phyloP scores from a whole-genome alignment of 2,888 invertebrate genomes.

The Mantis religiosa region DNA sequence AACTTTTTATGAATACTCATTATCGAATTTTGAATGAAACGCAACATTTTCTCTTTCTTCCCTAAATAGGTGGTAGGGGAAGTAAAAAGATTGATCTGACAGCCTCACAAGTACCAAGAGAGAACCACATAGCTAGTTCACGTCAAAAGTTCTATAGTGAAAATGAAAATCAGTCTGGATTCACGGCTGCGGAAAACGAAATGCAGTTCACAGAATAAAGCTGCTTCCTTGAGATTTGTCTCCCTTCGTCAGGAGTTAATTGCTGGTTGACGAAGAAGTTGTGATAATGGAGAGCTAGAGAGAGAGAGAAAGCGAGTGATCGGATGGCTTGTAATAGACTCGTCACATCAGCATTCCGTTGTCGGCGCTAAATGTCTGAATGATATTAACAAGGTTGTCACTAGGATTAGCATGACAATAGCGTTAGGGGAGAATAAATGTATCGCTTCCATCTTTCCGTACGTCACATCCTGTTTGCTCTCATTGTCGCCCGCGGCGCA shows the following conservation, averaged over 20 bases:
- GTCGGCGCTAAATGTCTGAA: neutral
- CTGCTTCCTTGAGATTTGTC: neutral
- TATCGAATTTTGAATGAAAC: no score
- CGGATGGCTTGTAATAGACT: neutral
- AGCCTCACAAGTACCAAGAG: no score
- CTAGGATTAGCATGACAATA: conserved; percentile 9
- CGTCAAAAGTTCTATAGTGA: no score
- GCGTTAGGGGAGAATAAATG: conserved; percentile 15
- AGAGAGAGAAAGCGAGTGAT: neutral
- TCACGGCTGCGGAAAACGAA: no score
- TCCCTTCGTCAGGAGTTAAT: neutral
- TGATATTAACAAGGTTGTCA: conserved; percentile 15
- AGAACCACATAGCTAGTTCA: no score
- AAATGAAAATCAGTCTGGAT: neutral
- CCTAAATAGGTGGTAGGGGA: no score
- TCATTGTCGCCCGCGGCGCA: conserved; percentile 10
- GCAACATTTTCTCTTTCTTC: no score
- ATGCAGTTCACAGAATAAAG: no score
- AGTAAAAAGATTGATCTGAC: no score
- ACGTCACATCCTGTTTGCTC: conserved; percentile 17
- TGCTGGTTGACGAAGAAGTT: neutral
- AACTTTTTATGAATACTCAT: no score
- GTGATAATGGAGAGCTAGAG: neutral
- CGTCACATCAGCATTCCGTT: neutral
- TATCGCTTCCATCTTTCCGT: conserved; percentile 13